Conservation (phyloP, 2,113 vertebrate genomes). For the Cyprinus carpio region DNA sequence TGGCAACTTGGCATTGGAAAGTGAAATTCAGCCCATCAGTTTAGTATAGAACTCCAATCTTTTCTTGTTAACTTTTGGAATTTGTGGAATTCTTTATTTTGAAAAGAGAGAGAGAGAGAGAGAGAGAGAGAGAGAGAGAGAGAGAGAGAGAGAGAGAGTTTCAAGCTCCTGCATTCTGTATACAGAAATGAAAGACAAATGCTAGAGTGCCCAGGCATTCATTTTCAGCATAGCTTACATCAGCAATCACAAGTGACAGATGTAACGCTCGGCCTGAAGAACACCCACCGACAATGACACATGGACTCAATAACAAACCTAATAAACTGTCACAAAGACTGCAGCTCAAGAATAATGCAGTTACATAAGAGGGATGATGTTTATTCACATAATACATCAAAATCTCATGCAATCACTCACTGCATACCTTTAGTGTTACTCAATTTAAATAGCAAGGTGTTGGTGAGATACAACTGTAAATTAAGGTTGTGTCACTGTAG, state of each 20-base stretch:
- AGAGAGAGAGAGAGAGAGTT: not conserved
- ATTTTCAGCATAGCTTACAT: conserved; percentile 39
- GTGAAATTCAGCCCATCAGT: not conserved
- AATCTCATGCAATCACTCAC: conserved; percentile 12
- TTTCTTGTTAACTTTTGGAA: not conserved
- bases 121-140: no score
- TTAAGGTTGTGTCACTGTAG: not conserved
- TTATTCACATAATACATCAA: conserved; percentile 33
- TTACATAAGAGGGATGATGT: conserved; percentile 11
- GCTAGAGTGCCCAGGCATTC: conserved; percentile 8
- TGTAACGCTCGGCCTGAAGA: conserved; percentile 24
- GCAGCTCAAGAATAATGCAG: conserved; percentile 27
- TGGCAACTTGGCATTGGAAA: not conserved
- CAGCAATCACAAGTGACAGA: conserved; percentile 50
- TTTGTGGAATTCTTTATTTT: not conserved
- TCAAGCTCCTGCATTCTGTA: not conserved
- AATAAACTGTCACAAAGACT: conserved; percentile 47
- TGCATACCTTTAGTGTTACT: not conserved
- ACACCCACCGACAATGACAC: conserved; percentile 47
- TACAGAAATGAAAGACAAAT: conserved; percentile 20
- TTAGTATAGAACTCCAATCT: not conserved
- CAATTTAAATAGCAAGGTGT: not conserved
- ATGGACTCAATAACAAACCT: conserved; percentile 51
- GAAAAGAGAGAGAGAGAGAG: not conserved
- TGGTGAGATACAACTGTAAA: no score